Conservation (phyloP, 1,140 invertebrate species). For the Leguminivora glycinivorella region DNA sequence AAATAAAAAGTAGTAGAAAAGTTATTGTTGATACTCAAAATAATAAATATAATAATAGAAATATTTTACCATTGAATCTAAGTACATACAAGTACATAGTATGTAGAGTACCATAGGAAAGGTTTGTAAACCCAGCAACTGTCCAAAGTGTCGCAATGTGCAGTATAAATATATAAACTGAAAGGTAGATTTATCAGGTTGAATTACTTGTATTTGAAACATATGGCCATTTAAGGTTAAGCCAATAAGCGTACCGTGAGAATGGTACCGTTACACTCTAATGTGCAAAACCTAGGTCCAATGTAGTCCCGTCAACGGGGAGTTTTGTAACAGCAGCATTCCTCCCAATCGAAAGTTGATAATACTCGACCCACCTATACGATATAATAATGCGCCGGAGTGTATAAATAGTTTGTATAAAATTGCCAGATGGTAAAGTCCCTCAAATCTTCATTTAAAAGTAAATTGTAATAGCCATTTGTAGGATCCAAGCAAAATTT, state of each 20-base stretch:
- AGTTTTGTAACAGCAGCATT: neutral
- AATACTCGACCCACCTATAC: too few species aligned
- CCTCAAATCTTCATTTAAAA: too few species aligned
- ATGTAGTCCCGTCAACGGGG: neutral
- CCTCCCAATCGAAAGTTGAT: neutral
- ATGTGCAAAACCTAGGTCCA: neutral
- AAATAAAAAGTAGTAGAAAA: too few species aligned
- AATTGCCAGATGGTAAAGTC: too few species aligned
- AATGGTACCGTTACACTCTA: slow-evolving; percentile 13
- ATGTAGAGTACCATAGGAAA: neutral
- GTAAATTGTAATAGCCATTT: too few species aligned
- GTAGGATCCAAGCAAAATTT: too few species aligned
- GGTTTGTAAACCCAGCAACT: neutral
- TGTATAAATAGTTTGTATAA: too few species aligned
- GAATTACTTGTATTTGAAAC: slow-evolving; percentile 12
- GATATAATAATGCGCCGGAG: too few species aligned
- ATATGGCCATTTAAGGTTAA: slow-evolving; percentile 8
- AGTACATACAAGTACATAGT: too few species aligned
- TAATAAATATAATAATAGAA: too few species aligned
- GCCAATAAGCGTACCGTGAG: neutral
- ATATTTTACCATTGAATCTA: too few species aligned
- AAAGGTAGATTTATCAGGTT: neutral
- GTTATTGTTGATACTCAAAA: too few species aligned
- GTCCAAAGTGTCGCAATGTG: neutral
- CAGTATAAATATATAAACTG: neutral